Base-by-base conservation (phyloP, 2,888 invertebrate genomes). In the Pyralis farinalis region DNA sequence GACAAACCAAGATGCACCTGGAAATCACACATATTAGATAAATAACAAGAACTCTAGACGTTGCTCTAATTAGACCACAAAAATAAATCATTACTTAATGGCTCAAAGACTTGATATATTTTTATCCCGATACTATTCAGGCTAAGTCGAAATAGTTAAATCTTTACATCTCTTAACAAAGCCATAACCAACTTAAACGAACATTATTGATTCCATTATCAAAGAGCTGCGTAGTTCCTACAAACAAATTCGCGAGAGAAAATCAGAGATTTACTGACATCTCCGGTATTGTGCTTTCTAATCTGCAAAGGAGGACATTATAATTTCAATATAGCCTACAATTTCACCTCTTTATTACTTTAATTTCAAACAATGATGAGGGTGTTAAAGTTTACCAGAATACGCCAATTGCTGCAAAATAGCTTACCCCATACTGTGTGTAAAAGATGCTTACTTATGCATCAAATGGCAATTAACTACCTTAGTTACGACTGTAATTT, bases 291-390 rank as follows among this genome's bases (percentile, higher is more conserved):
- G 39, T 33, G 28, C 33, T 39, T 39, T 39, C 39, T 39, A 39
- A 39, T 39, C 39, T 25, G 25, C 33, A 27, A 39, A 39, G 20
- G 39, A 39, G 38, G 33, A 33, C 12, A 27, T 11, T 6, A 38
- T 38, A 39, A 32, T 39, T 34, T 39, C 33, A 39, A 28, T 39
- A 39, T 25, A 1, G n/a, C 16, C 16, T 16, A 16, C 16, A 16
- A 16, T 40, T 35, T 40, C 12, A 35, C 40, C 30, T 30, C 30
- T 30, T 16, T 35, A 32, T 32, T 31, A 42, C 4, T 37, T 34
- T 34, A 38, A 34, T 29, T 27, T 34, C 25, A 30, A 34, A 22
- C 28, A 34, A 29, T 28, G n/a, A n/a, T 9, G 21, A 7, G 31
- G 11, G 30, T 30, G n/a, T n/a, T n/a, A n/a, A n/a, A n/a, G n/a